These are phyloP conservation scores for Bellardia bayeri DNA, from an alignment of 2,888 invertebrate genomes.

Conservation along the genomic window DNA sequence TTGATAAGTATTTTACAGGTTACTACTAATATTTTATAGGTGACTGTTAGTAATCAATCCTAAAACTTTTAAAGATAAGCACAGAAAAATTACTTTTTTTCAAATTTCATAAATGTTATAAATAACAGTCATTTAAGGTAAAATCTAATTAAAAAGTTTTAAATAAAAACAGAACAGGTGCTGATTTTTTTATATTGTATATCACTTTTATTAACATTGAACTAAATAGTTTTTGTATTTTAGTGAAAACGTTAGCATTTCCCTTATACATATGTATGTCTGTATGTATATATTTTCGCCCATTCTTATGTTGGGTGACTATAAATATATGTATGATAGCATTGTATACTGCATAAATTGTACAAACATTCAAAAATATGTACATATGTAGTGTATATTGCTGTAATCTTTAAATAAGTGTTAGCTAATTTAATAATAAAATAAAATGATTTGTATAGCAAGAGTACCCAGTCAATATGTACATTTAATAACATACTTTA, in stretches of 20 bases:
- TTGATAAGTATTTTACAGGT: background rate
- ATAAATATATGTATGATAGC: background rate
- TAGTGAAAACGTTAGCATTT: background rate
- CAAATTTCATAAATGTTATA: too few species aligned
- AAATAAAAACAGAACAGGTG: too few species aligned
- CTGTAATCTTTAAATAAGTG: constrained; percentile 59
- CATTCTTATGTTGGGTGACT: background rate
- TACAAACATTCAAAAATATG: background rate
- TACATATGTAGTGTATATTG: background rate
- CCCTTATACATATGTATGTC: background rate
- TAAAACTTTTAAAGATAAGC: background rate
- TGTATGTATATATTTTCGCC: background rate
- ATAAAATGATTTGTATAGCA: background rate
- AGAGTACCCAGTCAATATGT: background rate
- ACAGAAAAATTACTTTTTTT: too few species aligned
- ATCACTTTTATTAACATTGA: background rate
- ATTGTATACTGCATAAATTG: background rate
- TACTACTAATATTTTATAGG: background rate
- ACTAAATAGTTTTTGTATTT: background rate
- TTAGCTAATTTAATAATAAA: constrained; percentile 34
- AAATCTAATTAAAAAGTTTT: too few species aligned
- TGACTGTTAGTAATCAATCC: background rate
- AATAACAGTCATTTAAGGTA: too few species aligned
- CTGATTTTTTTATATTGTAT: too few species aligned
- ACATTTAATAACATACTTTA: constrained; percentile 16